These are phyloP conservation scores for Dipodomys stephensi DNA, from an alignment of 2,113 vertebrate species.

Conservation along the genomic window DNA sequence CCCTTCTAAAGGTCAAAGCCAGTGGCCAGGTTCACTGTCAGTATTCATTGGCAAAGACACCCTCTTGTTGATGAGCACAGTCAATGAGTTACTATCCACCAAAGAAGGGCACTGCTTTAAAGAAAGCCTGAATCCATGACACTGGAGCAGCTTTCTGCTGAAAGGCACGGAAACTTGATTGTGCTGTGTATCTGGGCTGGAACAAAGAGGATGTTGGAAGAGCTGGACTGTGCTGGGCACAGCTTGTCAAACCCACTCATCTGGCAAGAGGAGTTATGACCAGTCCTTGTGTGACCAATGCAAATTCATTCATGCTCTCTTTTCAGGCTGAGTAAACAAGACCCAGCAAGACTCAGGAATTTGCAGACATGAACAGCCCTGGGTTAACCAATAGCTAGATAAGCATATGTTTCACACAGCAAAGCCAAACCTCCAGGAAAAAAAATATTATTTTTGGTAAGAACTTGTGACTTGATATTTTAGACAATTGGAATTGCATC, in stretches of 20 bases:
- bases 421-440: background rate
- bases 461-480: background rate
- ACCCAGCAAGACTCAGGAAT: constrained; percentile 23
- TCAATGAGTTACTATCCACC: constrained; percentile 17
- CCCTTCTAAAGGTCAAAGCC: constrained; percentile 37
- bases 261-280: background rate
- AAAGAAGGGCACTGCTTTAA: background rate
- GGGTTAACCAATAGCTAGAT: constrained; percentile 21
- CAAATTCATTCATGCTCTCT: constrained; percentile 68
- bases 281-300: constrained; percentile 37
- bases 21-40: background rate
- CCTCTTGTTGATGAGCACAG: constrained; percentile 33
- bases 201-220: constrained; percentile 45
- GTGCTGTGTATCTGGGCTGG: background rate
- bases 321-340: constrained; percentile 68
- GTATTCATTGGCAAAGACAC: constrained; percentile 50
- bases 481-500: background rate
- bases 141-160: background rate
- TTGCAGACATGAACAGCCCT: background rate
- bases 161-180: background rate
- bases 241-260: constrained; percentile 62
- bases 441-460: background rate
- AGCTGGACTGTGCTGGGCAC: constrained; percentile 17
- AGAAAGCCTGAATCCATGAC: background rate
- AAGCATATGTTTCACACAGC: background rate